A percentile compares a stretch with the other conserved stretches of the same genome.
Evolutionary conservation across 1,140 invertebrate species (phyloP).

Genomic region (Drosophila triauraria): DNA sequence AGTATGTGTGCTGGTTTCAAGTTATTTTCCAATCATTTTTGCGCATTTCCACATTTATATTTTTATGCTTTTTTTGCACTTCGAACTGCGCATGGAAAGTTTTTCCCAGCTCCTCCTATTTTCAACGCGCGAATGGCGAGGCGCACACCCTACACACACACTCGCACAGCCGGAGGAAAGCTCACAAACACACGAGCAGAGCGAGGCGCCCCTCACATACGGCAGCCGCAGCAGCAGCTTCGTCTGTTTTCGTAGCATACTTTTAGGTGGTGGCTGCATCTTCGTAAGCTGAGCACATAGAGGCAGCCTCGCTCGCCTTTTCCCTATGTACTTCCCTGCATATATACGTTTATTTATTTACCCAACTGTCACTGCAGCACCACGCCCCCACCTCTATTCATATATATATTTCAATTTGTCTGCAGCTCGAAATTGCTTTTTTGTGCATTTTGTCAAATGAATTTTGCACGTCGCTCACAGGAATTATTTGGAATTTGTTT

Average conservation of each 20-base stretch:
- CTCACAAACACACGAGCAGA: constrained; percentile 40
- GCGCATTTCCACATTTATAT: constrained; percentile 23
- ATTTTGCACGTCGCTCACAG: constrained; percentile 81
- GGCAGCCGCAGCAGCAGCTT: constrained; percentile 56
- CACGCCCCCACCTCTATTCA: constrained; percentile 35
- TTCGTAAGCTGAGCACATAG: constrained; percentile 51
- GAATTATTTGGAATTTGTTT: constrained; percentile 83
- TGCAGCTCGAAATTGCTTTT: constrained; percentile 82
- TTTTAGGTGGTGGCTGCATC: constrained; percentile 82
- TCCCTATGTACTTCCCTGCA: constrained; percentile 41
- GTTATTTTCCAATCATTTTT: constrained; percentile 26
- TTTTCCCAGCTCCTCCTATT: constrained; percentile 80
- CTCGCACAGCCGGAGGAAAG: constrained; percentile 24
- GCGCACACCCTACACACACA: constrained; percentile 60
- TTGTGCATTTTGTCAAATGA: constrained; percentile 84
- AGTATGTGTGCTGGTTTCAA: not conserved
- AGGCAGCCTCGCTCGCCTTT: constrained; percentile 20
- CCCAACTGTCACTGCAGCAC: constrained; percentile 75
- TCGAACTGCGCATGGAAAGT: constrained; percentile 78
- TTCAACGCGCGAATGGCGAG: constrained; percentile 77
- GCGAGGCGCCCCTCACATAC: constrained; percentile 70
- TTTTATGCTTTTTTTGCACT: constrained; percentile 31
- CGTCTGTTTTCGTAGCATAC: constrained; percentile 81
- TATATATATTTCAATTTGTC: constrained; percentile 78
- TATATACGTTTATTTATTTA: constrained; percentile 66